phyloP scores from a whole-genome alignment of 2,888 invertebrate species.

The Gandaritis pyraliata region DNA sequence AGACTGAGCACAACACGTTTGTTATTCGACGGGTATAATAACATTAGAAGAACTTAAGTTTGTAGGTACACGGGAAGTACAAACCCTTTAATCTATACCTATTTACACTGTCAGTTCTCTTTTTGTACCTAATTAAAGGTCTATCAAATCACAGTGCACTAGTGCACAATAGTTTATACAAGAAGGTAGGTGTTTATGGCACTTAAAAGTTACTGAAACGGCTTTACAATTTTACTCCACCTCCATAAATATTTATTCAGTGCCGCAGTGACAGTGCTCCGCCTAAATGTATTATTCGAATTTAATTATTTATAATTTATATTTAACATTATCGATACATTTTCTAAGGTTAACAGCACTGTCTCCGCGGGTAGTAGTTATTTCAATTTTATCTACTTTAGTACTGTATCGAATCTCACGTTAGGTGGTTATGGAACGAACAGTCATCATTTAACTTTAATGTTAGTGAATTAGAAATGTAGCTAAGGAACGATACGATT shows the following conservation, averaged over 20 bases:
- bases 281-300: conserved; percentile 38
- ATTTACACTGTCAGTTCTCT: conserved; percentile 19
- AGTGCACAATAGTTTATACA: conserved; percentile 11
- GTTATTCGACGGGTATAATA: conserved; percentile 51
- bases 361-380: conserved; percentile 46
- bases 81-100: conserved; percentile 34
- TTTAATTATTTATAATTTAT: conserved; percentile 44
- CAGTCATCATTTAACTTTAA: conserved; percentile 71
- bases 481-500: conserved; percentile 67
- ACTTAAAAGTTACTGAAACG: conserved; percentile 29
- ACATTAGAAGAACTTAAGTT: conserved; percentile 27
- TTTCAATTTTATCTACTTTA: conserved; percentile 43
- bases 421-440: conserved; percentile 53
- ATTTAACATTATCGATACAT: conserved; percentile 27
- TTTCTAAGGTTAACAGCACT: conserved; percentile 38
- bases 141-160: conserved; percentile 11
- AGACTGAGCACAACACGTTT: conserved; percentile 61
- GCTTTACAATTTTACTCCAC: conserved; percentile 47
- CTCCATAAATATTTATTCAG: conserved; percentile 51
- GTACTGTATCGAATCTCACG: conserved; percentile 58
- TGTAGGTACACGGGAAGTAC: conserved; percentile 48
- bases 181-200: no score
- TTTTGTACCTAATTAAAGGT: conserved; percentile 22
- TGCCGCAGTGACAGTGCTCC: conserved; percentile 44
- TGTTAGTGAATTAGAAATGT: conserved; percentile 54